phyloP scores from a whole-genome alignment of 2,797 vertebrate genomes.

The Ctenochaetus hawaiiensis region DNA sequence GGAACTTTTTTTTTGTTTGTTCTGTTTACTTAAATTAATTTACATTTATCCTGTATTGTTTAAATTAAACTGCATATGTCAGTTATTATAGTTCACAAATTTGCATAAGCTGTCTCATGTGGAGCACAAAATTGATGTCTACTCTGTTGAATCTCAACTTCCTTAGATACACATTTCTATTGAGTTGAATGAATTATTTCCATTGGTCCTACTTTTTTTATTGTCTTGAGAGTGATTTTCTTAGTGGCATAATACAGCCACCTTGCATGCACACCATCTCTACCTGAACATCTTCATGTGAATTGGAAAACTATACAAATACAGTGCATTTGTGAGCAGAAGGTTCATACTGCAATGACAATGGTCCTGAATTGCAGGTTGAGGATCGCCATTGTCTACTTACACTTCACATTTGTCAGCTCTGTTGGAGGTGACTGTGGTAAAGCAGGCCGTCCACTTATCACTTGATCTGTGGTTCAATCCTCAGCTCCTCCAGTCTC shows the following conservation, averaged over 20 bases:
- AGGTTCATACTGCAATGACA: not conserved
- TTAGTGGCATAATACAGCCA: not conserved
- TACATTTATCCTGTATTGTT: not conserved
- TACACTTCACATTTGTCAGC: not conserved
- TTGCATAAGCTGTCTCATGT: not conserved
- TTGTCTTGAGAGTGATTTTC: slow-evolving; percentile 6
- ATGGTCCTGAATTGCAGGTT: not conserved
- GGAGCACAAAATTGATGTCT: not conserved
- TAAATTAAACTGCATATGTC: not conserved
- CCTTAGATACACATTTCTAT: not conserved
- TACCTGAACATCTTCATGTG: slow-evolving; percentile 6
- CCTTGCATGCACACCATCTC: slow-evolving; percentile 13
- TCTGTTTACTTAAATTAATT: not conserved
- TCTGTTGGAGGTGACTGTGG: no score
- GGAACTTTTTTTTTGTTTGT: not conserved
- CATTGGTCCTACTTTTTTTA: slow-evolving; percentile 4
- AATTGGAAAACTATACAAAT: slow-evolving; percentile 8
- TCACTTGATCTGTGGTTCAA: no score
- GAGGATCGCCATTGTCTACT: not conserved
- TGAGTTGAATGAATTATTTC: not conserved
- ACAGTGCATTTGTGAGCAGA: not conserved
- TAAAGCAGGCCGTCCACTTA: no score
- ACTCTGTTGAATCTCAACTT: not conserved
- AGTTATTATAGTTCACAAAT: not conserved
- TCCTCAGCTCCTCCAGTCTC: no score